These are phyloP conservation scores for Seira musarum DNA, from an alignment of 2,888 invertebrate genomes.

Conservation along the genomic window DNA sequence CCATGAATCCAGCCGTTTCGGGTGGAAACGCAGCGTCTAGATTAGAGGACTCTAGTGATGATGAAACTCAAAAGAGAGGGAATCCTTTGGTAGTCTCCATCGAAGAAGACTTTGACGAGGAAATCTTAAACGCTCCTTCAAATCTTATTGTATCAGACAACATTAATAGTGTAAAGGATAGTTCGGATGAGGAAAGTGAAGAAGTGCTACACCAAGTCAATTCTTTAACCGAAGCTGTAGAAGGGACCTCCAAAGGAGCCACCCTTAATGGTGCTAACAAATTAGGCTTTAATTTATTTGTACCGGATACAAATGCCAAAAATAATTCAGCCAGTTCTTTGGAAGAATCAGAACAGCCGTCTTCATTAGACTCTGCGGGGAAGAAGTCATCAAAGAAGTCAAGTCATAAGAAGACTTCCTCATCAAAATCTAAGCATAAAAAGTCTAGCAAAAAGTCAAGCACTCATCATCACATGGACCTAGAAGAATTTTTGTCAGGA, in stretches of 20 bases:
- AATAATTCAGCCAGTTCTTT: conserved; percentile 32
- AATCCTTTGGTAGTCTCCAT: conserved; percentile 88
- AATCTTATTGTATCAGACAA: conserved; percentile 21
- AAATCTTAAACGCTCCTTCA: conserved; percentile 71
- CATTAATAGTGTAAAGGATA: conserved; percentile 33
- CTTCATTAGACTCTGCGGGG: conserved; percentile 34
- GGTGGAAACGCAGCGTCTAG: conserved; percentile 51
- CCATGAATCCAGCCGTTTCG: conserved; percentile 66
- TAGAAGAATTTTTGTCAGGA: conserved; percentile 79
- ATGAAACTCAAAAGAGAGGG: conserved; percentile 76
- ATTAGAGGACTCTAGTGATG: conserved; percentile 52
- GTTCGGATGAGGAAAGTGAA: conserved; percentile 53
- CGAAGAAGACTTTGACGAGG: conserved; percentile 86
- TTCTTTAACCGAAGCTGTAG: conserved; percentile 19
- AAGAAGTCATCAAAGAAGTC: conserved; percentile 39
- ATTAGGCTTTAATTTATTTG: conserved; percentile 58
- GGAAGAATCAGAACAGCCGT: conserved; percentile 44
- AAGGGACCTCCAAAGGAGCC: background rate
- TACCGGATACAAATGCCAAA: conserved; percentile 39
- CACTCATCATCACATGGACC: conserved; percentile 75
- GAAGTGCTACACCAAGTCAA: conserved; percentile 34
- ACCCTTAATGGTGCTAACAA: conserved; percentile 44
- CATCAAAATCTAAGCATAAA: conserved; percentile 67
- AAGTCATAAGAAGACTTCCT: conserved; percentile 31
- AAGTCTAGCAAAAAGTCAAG: conserved; percentile 72